These are phyloP conservation scores for Sarcophaga peregrina DNA, from an alignment of 1,140 invertebrate species.

Conservation along the genomic window DNA sequence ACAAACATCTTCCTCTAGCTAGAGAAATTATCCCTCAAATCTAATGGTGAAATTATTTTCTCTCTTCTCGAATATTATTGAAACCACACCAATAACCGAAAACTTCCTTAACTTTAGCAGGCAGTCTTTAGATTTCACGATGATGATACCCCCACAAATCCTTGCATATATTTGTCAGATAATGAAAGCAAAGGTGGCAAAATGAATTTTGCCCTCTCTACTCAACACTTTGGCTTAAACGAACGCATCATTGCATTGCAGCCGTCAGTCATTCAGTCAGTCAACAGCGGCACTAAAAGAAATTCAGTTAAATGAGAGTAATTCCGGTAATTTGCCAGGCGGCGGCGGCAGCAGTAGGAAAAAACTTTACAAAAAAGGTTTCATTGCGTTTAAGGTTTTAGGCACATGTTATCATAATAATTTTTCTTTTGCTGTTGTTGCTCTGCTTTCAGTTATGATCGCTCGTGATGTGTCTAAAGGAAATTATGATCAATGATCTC, in stretches of 20 bases:
- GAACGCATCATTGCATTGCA: neutral
- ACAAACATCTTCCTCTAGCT: too few species aligned
- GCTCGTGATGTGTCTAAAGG: constrained; percentile 24
- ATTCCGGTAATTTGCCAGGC: constrained; percentile 17
- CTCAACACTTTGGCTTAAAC: neutral
- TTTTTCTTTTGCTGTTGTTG: neutral
- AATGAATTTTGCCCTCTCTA: neutral
- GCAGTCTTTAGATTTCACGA: neutral
- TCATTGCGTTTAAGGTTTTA: neutral
- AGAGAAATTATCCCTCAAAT: too few species aligned
- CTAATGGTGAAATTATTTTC: too few species aligned
- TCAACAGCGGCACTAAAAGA: neutral
- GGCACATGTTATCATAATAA: constrained; percentile 24
- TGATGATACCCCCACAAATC: neutral
- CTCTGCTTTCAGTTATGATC: constrained; percentile 39
- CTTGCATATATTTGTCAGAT: constrained; percentile 1
- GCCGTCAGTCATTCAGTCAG: too few species aligned
- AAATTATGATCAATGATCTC: constrained; percentile 29
- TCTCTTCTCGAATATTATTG: too few species aligned
- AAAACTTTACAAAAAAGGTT: neutral
- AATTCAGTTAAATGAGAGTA: neutral
- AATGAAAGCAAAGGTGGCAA: constrained; percentile 21
- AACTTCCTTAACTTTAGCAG: neutral
- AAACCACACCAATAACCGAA: neutral
- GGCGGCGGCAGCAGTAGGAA: constrained; percentile 17